Percentiles rank a stretch among this genome's conserved stretches.
Evolutionary conservation across 2,113 vertebrate genomes (phyloP).

Genomic region (Pollachius pollachius): DNA sequence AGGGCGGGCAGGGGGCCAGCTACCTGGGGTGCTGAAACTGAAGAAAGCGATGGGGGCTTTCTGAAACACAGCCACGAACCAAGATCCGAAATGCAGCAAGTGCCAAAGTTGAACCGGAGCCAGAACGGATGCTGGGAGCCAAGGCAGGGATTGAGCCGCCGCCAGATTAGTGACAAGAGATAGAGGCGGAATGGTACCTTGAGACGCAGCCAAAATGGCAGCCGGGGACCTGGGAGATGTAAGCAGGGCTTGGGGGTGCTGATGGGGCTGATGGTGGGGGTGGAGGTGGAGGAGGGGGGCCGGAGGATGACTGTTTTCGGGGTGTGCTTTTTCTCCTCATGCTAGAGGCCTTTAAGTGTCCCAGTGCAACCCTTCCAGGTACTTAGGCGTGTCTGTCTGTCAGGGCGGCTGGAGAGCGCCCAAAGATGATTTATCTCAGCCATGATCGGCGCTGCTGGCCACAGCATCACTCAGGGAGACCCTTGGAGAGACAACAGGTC

Average conservation of each 20-base stretch:
- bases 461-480: conserved; percentile 38
- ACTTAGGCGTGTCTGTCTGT: conserved; percentile 66
- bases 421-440: conserved; percentile 63
- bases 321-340: conserved; percentile 11
- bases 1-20: conserved; percentile 69
- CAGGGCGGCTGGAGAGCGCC: conserved; percentile 51
- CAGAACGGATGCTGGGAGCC: conserved; percentile 67
- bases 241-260: conserved; percentile 48
- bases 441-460: conserved; percentile 51
- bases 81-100: conserved; percentile 64
- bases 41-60: conserved; percentile 28
- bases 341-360: conserved; percentile 63
- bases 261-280: conserved; percentile 4
- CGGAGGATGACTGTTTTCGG: no score
- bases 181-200: conserved; percentile 65
- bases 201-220: conserved; percentile 69
- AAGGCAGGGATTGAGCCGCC: conserved; percentile 60
- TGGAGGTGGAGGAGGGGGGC: no score
- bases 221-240: conserved; percentile 53
- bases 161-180: conserved; percentile 72
- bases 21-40: conserved; percentile 73
- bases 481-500: conserved; percentile 44
- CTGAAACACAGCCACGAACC: conserved; percentile 67
- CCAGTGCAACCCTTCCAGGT: conserved; percentile 65
- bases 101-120: conserved; percentile 64